Conservation (phyloP, 2,888 invertebrate species). For the Folsomia manolachei region DNA sequence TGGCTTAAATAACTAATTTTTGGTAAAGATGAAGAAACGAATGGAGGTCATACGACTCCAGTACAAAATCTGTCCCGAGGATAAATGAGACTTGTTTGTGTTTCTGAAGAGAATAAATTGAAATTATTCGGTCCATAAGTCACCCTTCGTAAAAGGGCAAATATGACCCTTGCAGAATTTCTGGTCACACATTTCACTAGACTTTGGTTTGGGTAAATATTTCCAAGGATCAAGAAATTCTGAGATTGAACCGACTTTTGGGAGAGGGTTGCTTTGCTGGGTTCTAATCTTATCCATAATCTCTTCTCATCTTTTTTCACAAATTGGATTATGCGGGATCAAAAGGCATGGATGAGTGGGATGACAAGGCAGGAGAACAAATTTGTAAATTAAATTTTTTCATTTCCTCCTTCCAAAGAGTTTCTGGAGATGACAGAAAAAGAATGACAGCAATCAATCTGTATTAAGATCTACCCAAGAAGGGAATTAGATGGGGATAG, state of each 20-base stretch:
- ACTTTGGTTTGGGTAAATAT: too few species aligned
- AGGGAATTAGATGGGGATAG: too few species aligned
- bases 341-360: neutral
- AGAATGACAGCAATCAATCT: neutral
- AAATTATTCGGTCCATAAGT: conserved; percentile 1
- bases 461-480: neutral
- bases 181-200: neutral
- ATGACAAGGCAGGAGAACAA: too few species aligned
- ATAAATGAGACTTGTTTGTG: neutral
- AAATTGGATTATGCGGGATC: neutral
- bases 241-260: too few species aligned
- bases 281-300: too few species aligned
- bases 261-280: too few species aligned
- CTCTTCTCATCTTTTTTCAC: too few species aligned
- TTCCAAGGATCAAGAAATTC: too few species aligned
- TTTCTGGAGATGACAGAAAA: neutral
- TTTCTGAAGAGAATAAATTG: neutral
- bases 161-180: neutral
- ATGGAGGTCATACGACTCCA: neutral
- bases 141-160: neutral
- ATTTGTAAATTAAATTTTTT: neutral
- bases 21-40: neutral
- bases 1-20: neutral
- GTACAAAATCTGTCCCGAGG: neutral
- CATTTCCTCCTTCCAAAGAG: neutral